phyloP scores from a whole-genome alignment of 2,888 invertebrate genomes.

The Acanthosepion esculentum region DNA sequence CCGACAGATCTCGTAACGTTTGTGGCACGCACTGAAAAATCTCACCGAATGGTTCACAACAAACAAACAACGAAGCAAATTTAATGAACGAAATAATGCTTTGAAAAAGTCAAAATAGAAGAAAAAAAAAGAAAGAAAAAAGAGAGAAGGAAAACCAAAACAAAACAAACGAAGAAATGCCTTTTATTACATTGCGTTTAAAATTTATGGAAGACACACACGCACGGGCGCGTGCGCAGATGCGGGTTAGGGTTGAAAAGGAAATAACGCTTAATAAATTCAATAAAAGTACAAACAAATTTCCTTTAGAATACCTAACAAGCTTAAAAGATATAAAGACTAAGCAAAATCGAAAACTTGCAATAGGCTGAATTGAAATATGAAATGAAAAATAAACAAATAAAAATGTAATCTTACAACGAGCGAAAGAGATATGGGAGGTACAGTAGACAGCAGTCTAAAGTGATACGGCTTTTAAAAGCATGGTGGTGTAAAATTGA shows the following conservation, averaged over 20 bases:
- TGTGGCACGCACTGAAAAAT: not conserved
- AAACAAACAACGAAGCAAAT: slow-evolving; percentile 24
- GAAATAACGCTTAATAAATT: not conserved
- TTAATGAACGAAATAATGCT: slow-evolving; percentile 6
- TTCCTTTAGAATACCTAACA: not conserved
- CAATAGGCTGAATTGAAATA: not conserved
- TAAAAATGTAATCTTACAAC: not conserved
- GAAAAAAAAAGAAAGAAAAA: too few species aligned
- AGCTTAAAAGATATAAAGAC: not conserved
- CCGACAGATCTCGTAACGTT: not conserved
- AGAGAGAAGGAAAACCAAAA: too few species aligned
- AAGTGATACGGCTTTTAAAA: too few species aligned
- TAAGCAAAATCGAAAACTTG: not conserved
- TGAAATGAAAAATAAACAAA: not conserved
- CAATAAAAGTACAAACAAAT: not conserved
- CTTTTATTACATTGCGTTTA: not conserved
- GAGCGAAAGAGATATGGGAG: too few species aligned
- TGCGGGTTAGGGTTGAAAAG: not conserved
- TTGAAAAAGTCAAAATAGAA: not conserved
- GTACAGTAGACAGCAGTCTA: too few species aligned
- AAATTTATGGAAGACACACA: not conserved
- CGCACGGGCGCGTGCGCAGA: not conserved
- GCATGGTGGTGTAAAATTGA: too few species aligned
- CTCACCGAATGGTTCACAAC: not conserved
- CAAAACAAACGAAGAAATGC: not conserved